A percentile compares a stretch with the other conserved stretches of the same genome.
Evolutionary conservation across 2,113 vertebrate species (phyloP).

Genomic region (Solea senegalensis): DNA sequence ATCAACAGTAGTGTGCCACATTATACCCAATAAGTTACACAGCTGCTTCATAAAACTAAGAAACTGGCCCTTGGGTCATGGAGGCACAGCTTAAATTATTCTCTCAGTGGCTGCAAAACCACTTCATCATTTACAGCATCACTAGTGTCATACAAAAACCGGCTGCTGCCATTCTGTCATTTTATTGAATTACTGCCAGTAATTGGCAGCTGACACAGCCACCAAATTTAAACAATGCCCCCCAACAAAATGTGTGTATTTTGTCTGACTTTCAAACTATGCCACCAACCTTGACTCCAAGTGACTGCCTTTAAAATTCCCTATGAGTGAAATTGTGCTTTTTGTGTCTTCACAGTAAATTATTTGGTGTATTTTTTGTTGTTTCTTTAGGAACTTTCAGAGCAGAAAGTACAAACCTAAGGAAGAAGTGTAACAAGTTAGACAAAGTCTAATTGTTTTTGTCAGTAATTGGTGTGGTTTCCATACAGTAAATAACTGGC

Average conservation of each 20-base stretch:
- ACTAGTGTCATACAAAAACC: constrained; percentile 16
- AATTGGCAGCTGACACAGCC: constrained; percentile 10
- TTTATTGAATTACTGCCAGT: constrained; percentile 3
- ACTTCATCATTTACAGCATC: constrained; percentile 17
- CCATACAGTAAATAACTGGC: constrained; percentile 52
- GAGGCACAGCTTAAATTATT: constrained; percentile 37
- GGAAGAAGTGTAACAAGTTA: constrained; percentile 36
- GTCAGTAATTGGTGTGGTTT: constrained; percentile 55
- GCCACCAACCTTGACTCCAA: neutral
- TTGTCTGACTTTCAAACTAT: constrained; percentile 2
- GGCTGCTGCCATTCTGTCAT: neutral
- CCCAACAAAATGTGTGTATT: neutral
- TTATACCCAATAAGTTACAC: constrained; percentile 40
- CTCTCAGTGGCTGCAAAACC: constrained; percentile 17
- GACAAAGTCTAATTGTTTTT: constrained; percentile 47
- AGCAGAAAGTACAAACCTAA: constrained; percentile 23
- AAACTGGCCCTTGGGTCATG: constrained; percentile 22
- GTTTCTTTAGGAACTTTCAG: constrained; percentile 17
- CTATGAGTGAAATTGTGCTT: constrained; percentile 19
- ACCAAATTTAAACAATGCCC: neutral
- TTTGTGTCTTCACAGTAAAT: constrained; percentile 43
- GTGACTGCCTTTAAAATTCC: neutral
- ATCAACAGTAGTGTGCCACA: constrained; percentile 22
- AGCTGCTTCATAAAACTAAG: constrained; percentile 4
- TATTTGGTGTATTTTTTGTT: constrained; percentile 5